These are phyloP conservation scores for Lasioglossum figueresi DNA, from an alignment of 2,888 invertebrate genomes.

Conservation along the genomic window DNA sequence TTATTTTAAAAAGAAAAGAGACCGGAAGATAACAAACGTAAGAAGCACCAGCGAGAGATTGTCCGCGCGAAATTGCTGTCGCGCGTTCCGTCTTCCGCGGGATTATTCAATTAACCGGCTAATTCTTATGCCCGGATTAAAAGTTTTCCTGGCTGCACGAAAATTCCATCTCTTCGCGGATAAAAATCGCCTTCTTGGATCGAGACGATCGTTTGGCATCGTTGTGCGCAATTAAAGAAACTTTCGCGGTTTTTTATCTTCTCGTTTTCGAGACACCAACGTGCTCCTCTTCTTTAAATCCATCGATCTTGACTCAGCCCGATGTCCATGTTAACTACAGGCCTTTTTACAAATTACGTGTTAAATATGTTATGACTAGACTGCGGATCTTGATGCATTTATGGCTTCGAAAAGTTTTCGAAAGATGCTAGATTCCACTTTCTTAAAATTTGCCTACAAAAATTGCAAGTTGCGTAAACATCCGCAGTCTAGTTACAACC, in stretches of 20 bases:
- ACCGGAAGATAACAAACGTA: constrained; percentile 22
- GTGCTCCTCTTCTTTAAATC: too few species aligned
- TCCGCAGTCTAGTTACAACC: too few species aligned
- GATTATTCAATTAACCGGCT: constrained; percentile 31
- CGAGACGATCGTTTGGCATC: constrained; percentile 23
- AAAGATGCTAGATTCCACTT: too few species aligned
- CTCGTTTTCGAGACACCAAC: not conserved
- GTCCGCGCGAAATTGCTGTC: not conserved
- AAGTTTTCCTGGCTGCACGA: constrained; percentile 5
- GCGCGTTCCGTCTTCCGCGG: not conserved
- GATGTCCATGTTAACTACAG: too few species aligned
- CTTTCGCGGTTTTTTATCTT: not conserved
- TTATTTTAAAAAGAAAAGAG: constrained; percentile 13
- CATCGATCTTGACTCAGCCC: too few species aligned
- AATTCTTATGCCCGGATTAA: constrained; percentile 12
- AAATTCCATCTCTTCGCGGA: constrained; percentile 21
- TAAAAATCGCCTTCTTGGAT: constrained; percentile 8
- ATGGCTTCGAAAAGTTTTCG: too few species aligned
- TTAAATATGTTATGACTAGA: too few species aligned
- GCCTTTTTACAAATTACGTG: too few species aligned
- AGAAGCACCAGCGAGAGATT: constrained; percentile 15
- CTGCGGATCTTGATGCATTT: too few species aligned
- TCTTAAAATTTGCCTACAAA: too few species aligned
- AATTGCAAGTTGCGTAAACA: too few species aligned
- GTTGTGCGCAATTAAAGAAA: not conserved